Conservation (phyloP, 1,140 invertebrate genomes). For the Neotoxoptera formosana region DNA sequence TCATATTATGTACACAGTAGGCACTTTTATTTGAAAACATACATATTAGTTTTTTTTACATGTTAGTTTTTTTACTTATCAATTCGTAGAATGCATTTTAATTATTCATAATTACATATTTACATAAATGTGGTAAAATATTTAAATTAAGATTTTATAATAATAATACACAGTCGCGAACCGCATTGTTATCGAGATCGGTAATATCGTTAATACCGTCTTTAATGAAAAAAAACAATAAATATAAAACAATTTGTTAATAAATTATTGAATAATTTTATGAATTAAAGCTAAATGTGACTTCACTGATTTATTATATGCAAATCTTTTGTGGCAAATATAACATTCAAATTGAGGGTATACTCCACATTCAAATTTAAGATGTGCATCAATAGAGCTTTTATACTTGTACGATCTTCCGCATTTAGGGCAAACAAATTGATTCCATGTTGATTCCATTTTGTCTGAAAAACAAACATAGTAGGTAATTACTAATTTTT, state of each 20-base stretch:
- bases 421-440: conserved; percentile 62
- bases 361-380: conserved; percentile 58
- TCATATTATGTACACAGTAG: too few relatives aligned
- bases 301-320: neutral
- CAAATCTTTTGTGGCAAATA: conserved; percentile 61
- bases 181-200: too few relatives aligned
- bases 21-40: too few relatives aligned
- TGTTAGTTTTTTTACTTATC: too few relatives aligned
- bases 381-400: conserved; percentile 61
- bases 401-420: conserved; percentile 64
- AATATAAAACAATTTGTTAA: neutral
- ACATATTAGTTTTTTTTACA: too few relatives aligned
- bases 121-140: too few relatives aligned
- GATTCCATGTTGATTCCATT: conserved; percentile 55
- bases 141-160: too few relatives aligned
- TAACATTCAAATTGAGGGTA: conserved; percentile 59
- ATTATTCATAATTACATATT: too few relatives aligned
- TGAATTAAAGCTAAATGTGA: conserved; percentile 6
- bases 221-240: too few relatives aligned
- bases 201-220: too few relatives aligned
- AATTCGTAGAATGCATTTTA: too few relatives aligned
- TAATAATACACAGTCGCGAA: too few relatives aligned
- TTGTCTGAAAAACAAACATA: neutral
- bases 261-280: neutral
- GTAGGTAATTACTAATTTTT: neutral